A percentile compares a stretch with the other conserved stretches of the same genome.
Conservation (phyloP, 1,140 invertebrate species). For the Scaptodrosophila lebanonensis region DNA sequence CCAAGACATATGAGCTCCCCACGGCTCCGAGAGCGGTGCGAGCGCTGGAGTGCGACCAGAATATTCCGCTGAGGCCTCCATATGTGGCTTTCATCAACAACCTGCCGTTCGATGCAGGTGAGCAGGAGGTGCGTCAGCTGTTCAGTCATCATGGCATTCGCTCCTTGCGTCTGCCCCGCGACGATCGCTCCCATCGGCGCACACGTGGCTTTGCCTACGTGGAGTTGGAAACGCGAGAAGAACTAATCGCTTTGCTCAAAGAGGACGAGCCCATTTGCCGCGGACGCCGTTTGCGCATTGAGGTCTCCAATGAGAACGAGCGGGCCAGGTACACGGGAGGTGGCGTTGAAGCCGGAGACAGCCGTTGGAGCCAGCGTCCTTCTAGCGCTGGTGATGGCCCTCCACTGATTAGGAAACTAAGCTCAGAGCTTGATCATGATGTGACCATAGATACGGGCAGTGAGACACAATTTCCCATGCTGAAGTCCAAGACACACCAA, state of each 20-base stretch:
- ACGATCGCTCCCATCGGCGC: background rate
- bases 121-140: slow-evolving; percentile 7
- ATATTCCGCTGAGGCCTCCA: slow-evolving; percentile 4
- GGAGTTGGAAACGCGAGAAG: slow-evolving; percentile 9
- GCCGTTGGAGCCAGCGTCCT: too few species aligned
- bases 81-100: slow-evolving; percentile 24
- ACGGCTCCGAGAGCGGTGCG: too few species aligned
- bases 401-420: too few species aligned
- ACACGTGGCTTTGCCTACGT: slow-evolving; percentile 18
- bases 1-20: too few species aligned
- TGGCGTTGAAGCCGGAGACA: background rate
- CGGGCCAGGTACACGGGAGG: background rate
- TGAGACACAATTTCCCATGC: too few species aligned
- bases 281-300: slow-evolving; percentile 13
- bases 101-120: slow-evolving; percentile 26
- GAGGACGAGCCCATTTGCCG: slow-evolving; percentile 3
- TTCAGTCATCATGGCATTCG: background rate
- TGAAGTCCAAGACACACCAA: too few species aligned
- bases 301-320: slow-evolving; percentile 2
- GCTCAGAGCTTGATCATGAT: too few species aligned
- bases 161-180: slow-evolving; percentile 1
- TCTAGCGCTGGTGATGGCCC: too few species aligned
- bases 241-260: slow-evolving; percentile 3
- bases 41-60: background rate
- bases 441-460: too few species aligned